A percentile compares a stretch with the other conserved stretches of the same genome.
phyloP scores from a whole-genome alignment of 1,140 invertebrate species.

The Penaeus indicus region DNA sequence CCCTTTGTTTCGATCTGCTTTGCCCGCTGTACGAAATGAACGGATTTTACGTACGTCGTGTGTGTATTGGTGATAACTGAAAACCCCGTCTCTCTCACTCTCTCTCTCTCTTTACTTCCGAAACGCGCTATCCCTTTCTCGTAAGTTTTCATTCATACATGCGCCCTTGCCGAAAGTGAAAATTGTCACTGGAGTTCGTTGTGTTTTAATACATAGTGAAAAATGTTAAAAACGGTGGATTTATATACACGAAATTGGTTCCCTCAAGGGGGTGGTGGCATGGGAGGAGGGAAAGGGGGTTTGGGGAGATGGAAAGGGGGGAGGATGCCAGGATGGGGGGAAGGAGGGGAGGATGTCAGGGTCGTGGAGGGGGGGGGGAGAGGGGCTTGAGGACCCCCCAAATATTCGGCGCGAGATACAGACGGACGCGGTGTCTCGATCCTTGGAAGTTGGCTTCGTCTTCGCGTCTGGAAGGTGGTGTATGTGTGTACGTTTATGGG shows the following conservation, averaged over 20 bases:
- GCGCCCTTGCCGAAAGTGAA: constrained; percentile 10
- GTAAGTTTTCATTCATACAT: constrained; percentile 61
- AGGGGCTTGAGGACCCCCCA: constrained; percentile 32
- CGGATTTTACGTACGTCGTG: constrained; percentile 51
- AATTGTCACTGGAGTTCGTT: constrained; percentile 55
- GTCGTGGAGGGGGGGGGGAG: background rate
- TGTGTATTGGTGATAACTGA: constrained; percentile 56
- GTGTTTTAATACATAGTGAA: constrained; percentile 51
- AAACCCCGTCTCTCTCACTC: constrained; percentile 33
- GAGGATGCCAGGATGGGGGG: background rate
- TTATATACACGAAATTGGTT: constrained; percentile 37
- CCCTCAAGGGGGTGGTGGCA: constrained; percentile 2
- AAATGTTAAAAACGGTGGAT: background rate
- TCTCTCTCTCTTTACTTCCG: constrained; percentile 22
- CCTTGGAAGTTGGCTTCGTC: no score
- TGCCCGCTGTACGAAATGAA: constrained; percentile 61
- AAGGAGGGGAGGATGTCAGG: background rate
- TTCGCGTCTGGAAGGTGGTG: no score
- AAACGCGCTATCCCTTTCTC: constrained; percentile 21
- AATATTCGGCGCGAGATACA: constrained; percentile 53
- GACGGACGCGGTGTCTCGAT: constrained; percentile 33
- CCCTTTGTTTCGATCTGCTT: constrained; percentile 67
- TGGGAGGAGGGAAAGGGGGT: constrained; percentile 8
- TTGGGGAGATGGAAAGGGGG: background rate
- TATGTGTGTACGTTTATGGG: no score